Base-by-base conservation (phyloP, 1,140 invertebrate genomes). In the Drosophila santomea region DNA sequence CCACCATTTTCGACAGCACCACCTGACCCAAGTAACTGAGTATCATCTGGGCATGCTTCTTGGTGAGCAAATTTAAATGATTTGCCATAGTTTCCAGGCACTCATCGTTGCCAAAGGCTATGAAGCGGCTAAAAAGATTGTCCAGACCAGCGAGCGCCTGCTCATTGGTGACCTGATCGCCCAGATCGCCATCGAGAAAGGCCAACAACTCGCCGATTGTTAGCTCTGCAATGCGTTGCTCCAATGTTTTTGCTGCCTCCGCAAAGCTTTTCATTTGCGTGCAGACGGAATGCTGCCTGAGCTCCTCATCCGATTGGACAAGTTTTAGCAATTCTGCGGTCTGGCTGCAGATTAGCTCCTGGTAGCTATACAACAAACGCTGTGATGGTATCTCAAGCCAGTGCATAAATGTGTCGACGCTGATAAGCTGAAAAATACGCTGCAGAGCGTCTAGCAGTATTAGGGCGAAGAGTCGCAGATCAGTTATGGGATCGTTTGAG, bases 71-170 rank as follows among this genome's bases (percentile, higher is more conserved):
- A 1, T 60, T 35, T 4, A 80, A 52, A 43, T 89, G 62, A 5
- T 56, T 51, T 3, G 47, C 25, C 35, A 92, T 74, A 0, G 78
- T 71, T 15, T 80, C 68, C 15, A 92, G 41, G 44, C 91, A 92
- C 64, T 92, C 91, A 0, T 84, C 80, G 36, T 64, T 91, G 10
- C 79, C 83, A 11, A 85, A 69, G 6, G 74, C 54, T 17, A 84
- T 72, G 7, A 39, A 54, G 11, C 52, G 82, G 20, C 52, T 52
- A 10, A 91, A 57, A 5, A 91, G 56, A 41, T 82, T 59, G 10
- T 78, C 51, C 0, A 91, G 43, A 0, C 41, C 79, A 4, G 51
- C 47, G 2, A 50, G 36, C 51, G 76, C 3, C 17, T 73, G 48
- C 14, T 78, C 14, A 0, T 60, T 17, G 10, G 3, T 43, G 0